A percentile compares a stretch with the other conserved stretches of the same genome.
These are phyloP conservation scores for Cygnus buccinator DNA, from an alignment of 2,113 vertebrate genomes.

Conservation along the genomic window DNA sequence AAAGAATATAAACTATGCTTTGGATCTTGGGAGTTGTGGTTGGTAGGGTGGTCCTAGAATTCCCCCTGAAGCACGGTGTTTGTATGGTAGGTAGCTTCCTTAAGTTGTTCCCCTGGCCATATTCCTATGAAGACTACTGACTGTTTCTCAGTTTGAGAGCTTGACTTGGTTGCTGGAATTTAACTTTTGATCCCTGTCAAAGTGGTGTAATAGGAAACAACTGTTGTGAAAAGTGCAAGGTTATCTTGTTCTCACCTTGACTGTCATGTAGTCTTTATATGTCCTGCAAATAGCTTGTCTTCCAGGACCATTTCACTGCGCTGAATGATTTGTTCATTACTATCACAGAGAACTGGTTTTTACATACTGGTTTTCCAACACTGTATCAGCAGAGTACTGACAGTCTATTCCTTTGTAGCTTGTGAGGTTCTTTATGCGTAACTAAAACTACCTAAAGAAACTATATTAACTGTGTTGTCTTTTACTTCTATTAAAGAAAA, in stretches of 20 bases:
- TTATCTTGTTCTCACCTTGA: neutral
- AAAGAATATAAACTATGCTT: neutral
- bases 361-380: neutral
- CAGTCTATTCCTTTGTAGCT: neutral
- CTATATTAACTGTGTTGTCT: neutral
- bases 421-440: neutral
- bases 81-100: neutral
- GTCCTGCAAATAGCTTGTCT: neutral
- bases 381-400: neutral
- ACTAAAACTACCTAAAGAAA: neutral
- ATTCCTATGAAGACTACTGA: neutral
- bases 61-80: neutral
- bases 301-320: neutral
- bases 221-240: neutral
- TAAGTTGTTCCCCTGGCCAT: neutral
- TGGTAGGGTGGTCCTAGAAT: neutral
- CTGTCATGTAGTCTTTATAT: neutral
- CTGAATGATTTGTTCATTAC: neutral
- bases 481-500: neutral
- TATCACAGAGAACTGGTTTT: neutral
- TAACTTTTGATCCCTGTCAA: neutral
- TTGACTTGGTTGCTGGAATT: neutral
- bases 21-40: neutral
- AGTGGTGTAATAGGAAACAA: neutral
- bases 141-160: neutral